A percentile compares a stretch with the other conserved stretches of the same genome.
Evolutionary conservation across 1,140 invertebrate genomes (phyloP).

Genomic region (Dolichoris vasculosae): DNA sequence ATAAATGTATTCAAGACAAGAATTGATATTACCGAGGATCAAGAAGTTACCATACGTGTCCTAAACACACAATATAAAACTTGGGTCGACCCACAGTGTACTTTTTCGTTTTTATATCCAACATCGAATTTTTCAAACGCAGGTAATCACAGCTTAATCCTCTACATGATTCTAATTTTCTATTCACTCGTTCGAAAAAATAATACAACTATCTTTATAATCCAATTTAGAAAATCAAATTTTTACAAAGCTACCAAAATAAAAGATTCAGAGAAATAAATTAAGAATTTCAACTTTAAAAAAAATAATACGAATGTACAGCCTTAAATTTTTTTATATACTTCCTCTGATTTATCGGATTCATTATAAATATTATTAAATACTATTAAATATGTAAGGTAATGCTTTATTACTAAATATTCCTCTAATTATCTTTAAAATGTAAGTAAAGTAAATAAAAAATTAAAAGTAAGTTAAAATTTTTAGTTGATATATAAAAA

Average conservation of each 20-base stretch:
- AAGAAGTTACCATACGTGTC: not conserved
- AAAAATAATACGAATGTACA: too few species aligned
- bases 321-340: too few species aligned
- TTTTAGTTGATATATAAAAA: too few species aligned
- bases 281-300: not conserved
- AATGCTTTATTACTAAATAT: too few species aligned
- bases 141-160: slow-evolving; percentile 20
- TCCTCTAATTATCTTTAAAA: too few species aligned
- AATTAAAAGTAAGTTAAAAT: too few species aligned
- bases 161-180: not conserved
- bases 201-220: not conserved
- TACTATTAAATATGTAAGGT: too few species aligned
- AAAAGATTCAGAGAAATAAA: not conserved
- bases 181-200: not conserved
- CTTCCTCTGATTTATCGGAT: too few species aligned
- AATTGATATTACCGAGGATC: not conserved
- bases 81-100: not conserved
- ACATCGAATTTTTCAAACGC: not conserved
- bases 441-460: too few species aligned
- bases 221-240: slow-evolving; percentile 6
- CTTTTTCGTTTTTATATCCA: slow-evolving; percentile 25
- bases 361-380: too few species aligned
- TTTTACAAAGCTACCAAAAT: not conserved
- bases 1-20: not conserved
- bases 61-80: slow-evolving; percentile 17